Percentiles rank a stretch among this genome's conserved stretches.
Evolutionary conservation across 2,888 invertebrate species (phyloP).

Genomic region (Prosopocoilus inquinatus): DNA sequence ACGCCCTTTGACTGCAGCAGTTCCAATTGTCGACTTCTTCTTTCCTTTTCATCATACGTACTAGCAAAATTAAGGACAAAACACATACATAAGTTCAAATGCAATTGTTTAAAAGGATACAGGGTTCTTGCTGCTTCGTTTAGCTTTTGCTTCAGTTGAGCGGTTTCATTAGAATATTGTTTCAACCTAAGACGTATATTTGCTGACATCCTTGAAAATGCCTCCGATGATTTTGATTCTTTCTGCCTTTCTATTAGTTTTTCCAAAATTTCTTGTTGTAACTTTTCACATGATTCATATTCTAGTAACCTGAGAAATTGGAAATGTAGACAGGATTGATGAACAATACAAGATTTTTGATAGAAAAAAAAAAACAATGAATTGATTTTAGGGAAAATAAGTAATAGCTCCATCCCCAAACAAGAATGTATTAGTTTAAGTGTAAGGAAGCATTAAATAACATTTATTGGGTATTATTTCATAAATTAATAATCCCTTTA

Average conservation of each 20-base stretch:
- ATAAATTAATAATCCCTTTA: too few species aligned
- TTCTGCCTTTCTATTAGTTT: constrained; percentile 58
- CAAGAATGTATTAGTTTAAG: too few species aligned
- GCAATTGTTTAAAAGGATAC: constrained; percentile 35
- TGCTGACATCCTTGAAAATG: constrained; percentile 60
- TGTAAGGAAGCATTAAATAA: too few species aligned
- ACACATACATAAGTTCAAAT: neutral
- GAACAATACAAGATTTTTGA: too few species aligned
- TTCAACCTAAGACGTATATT: constrained; percentile 60
- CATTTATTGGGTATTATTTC: too few species aligned
- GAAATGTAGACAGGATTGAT: constrained; percentile 8
- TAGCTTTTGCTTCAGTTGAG: constrained; percentile 58
- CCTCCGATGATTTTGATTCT: constrained; percentile 54
- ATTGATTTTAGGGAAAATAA: too few species aligned
- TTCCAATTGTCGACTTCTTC: constrained; percentile 61
- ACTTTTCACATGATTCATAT: constrained; percentile 64
- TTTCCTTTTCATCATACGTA: constrained; percentile 62
- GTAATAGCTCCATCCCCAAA: too few species aligned
- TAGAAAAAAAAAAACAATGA: too few species aligned
- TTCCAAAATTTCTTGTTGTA: constrained; percentile 63
- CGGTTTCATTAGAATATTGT: constrained; percentile 61
- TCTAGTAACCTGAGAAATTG: constrained; percentile 57
- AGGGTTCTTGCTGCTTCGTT: constrained; percentile 52
- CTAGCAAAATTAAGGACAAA: constrained; percentile 41
- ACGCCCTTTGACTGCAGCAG: constrained; percentile 58